Base-by-base conservation (phyloP, 2,888 invertebrate species). In the Hymenopus coronatus region DNA sequence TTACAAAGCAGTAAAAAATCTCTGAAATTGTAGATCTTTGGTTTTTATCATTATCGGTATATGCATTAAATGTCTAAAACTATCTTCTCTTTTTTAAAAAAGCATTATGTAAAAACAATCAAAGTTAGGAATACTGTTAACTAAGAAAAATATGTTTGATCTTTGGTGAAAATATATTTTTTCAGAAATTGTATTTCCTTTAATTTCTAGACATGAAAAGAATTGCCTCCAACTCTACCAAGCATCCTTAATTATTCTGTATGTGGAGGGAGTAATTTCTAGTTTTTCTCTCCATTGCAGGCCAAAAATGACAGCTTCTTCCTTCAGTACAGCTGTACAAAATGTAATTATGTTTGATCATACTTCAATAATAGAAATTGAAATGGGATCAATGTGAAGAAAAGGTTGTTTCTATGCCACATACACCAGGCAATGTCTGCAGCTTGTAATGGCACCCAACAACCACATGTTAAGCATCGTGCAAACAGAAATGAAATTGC, bases 401-500 rank as follows among this genome's bases (percentile, higher is more conserved):
- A 33, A 33, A 28, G 20, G 33, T 40, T 46, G n/a, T 46, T 28
- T 82, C 83, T 46, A 83, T 27, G 15, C 81, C 28, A 82, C 12
- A 89, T 40, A 54, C 28, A 28, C 46, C 33, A 86, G 81, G 85
- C 85, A 85, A 90, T 90, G 90, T 90, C 90, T 87, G 84, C 87
- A 30, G 83, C 33, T 86, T 84, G 81, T 86, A 89, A 90, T 89
- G 88, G 87, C 85, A 54, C 82, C 28, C 87, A 88, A 40, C 84
- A 87, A 82, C 28, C 25, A 20, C 28, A 70, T 46, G 15, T 84
- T 33, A 54, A 88, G 46, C 88, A 85, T 82, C 46, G 81, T 28
- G 40, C 88, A 33, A 88, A 93, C 91, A 93, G 93, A 92, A 93
- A 93, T 93, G 94, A 94, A 92, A 94, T 94, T 90, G 96, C 96